A percentile compares a stretch with the other conserved stretches of the same genome.
These are phyloP conservation scores for Cephalotes varians DNA, from an alignment of 2,888 invertebrate genomes.

Conservation along the genomic window DNA sequence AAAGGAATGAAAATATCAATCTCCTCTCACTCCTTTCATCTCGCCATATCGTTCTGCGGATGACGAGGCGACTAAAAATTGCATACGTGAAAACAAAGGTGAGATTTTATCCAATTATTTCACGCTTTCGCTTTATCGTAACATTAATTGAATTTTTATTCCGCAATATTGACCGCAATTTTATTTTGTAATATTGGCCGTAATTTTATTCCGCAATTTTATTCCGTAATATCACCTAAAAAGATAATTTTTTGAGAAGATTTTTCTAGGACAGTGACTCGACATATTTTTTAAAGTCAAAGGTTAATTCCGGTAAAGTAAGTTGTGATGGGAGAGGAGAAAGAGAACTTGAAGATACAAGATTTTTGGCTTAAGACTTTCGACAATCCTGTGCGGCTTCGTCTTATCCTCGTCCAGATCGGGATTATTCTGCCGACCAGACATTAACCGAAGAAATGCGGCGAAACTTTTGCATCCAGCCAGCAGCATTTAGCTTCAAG, in stretches of 20 bases:
- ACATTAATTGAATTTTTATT: slow-evolving; percentile 12
- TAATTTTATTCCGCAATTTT: background rate
- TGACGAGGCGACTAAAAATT: background rate
- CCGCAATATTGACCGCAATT: no score
- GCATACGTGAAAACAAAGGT: background rate
- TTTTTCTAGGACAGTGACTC: background rate
- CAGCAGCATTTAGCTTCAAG: slow-evolving; percentile 62
- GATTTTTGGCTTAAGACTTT: slow-evolving; percentile 74
- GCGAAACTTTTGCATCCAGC: slow-evolving; percentile 71
- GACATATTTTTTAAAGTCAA: background rate
- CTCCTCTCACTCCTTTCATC: background rate
- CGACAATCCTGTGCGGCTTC: slow-evolving; percentile 68
- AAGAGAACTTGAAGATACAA: slow-evolving; percentile 58
- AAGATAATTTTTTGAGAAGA: background rate
- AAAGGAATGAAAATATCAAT: slow-evolving; percentile 21
- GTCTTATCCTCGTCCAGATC: slow-evolving; percentile 66
- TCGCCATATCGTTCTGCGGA: background rate
- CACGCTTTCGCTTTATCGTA: background rate
- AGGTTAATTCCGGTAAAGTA: slow-evolving; percentile 26
- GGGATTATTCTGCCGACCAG: slow-evolving; percentile 67
- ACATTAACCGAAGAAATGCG: slow-evolving; percentile 73
- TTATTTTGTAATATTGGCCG: background rate
- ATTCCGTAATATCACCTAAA: background rate
- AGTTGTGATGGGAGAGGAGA: background rate
- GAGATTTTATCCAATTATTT: background rate